These are phyloP conservation scores for Eupithecia vulgata DNA, from an alignment of 2,888 invertebrate species.

Conservation along the genomic window DNA sequence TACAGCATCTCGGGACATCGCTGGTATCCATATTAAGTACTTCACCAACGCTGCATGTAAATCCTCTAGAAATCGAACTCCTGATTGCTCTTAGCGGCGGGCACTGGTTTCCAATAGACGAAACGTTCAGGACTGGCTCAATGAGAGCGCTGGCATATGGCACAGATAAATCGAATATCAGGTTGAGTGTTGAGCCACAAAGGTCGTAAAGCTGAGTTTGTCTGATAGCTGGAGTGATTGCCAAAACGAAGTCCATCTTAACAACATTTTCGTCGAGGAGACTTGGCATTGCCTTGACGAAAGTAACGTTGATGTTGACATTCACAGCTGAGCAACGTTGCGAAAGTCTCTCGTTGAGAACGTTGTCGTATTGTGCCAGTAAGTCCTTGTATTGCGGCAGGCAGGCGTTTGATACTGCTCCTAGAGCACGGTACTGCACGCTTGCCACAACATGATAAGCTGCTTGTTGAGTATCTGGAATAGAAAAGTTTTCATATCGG, in stretches of 20 bases:
- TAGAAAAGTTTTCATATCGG: too few species aligned
- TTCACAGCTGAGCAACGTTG: slow-evolving; percentile 97
- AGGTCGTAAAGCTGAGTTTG: slow-evolving; percentile 97
- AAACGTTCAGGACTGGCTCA: slow-evolving; percentile 94
- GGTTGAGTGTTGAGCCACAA: slow-evolving; percentile 95
- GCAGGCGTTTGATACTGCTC: slow-evolving; percentile 93
- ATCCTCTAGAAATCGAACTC: slow-evolving; percentile 93
- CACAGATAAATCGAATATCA: slow-evolving; percentile 97
- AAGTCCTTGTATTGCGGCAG: slow-evolving; percentile 93
- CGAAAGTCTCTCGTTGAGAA: slow-evolving; percentile 92
- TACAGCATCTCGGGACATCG: slow-evolving; percentile 95
- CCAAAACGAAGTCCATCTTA: slow-evolving; percentile 94
- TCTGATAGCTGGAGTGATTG: slow-evolving; percentile 93
- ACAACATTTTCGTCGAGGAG: slow-evolving; percentile 94
- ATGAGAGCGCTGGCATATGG: slow-evolving; percentile 96
- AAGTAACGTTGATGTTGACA: slow-evolving; percentile 96
- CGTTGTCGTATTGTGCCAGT: slow-evolving; percentile 90
- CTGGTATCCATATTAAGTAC: slow-evolving; percentile 96
- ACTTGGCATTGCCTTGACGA: slow-evolving; percentile 91
- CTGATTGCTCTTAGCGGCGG: slow-evolving; percentile 94
- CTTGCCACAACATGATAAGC: slow-evolving; percentile 95
- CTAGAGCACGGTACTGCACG: slow-evolving; percentile 94
- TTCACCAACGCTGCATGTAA: slow-evolving; percentile 96
- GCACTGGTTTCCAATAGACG: slow-evolving; percentile 95
- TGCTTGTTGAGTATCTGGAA: slow-evolving; percentile 94